Conservation (phyloP, 2,113 vertebrate genomes). For the Empidonax alnorum region DNA sequence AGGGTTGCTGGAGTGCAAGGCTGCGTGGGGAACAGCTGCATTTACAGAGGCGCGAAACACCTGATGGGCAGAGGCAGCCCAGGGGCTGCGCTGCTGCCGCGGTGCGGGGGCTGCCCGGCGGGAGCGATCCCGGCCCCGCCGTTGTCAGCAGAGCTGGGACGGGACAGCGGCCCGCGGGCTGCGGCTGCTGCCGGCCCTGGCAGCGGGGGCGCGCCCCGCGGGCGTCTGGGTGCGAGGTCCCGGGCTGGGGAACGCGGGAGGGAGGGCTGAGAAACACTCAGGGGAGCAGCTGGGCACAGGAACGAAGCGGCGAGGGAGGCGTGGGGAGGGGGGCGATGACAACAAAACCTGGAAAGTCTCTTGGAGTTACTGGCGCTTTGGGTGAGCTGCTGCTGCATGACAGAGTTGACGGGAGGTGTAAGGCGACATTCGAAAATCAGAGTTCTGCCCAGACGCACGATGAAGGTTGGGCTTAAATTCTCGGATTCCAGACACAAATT, state of each 20-base stretch:
- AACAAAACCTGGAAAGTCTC: neutral
- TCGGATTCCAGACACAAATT: neutral
- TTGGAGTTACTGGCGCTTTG: neutral
- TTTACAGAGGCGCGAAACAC: neutral
- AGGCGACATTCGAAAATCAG: neutral
- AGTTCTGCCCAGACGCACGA: neutral
- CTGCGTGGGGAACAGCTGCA: neutral
- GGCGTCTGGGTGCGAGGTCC: neutral
- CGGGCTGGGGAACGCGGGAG: neutral
- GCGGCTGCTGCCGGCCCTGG: neutral
- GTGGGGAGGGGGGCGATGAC: neutral
- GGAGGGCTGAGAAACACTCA: neutral
- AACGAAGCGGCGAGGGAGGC: neutral
- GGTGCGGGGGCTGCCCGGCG: neutral
- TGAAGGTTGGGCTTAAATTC: neutral
- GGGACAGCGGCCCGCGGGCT: neutral
- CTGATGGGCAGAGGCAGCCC: neutral
- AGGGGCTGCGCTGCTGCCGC: accelerated
- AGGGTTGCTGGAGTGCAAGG: neutral
- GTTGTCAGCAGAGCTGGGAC: neutral
- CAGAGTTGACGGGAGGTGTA: neutral
- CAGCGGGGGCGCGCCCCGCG: neutral
- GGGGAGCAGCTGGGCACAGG: neutral
- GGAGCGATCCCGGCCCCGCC: neutral
- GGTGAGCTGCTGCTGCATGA: neutral